Evolutionary conservation across 1,140 invertebrate genomes (phyloP).

Genomic region (Hetaerina americana): DNA sequence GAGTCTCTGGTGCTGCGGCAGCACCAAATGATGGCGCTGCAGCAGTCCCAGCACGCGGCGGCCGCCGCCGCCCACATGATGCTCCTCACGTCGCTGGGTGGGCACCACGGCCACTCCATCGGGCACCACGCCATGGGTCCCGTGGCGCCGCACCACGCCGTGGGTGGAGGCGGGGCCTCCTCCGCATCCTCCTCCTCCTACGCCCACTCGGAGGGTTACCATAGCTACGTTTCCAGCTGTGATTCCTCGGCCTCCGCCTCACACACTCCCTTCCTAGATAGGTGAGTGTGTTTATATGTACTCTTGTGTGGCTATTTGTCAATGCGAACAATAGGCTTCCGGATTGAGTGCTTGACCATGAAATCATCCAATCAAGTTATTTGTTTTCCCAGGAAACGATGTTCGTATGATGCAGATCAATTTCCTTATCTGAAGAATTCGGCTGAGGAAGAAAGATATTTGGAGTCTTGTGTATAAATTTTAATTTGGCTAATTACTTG

Average conservation of each 20-base stretch:
- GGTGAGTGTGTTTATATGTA: conserved; percentile 29
- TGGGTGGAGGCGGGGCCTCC: neutral
- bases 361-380: no score
- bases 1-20: conserved; percentile 32
- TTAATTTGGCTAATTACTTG: no score
- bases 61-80: neutral
- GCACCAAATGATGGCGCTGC: conserved; percentile 14
- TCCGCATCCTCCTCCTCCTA: conserved; percentile 38
- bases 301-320: neutral
- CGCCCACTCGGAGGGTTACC: conserved; percentile 68
- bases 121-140: neutral
- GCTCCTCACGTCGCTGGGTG: neutral
- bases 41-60: neutral
- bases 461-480: no score
- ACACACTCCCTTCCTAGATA: conserved; percentile 59
- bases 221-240: conserved; percentile 66
- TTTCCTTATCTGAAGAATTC: no score
- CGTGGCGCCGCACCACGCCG: neutral
- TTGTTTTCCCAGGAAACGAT: no score
- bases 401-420: no score
- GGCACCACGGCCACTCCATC: neutral
- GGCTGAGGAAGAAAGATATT: no score
- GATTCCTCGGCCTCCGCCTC: conserved; percentile 60
- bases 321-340: neutral
- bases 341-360: no score